Evolutionary conservation across 2,113 vertebrate genomes (phyloP).

Genomic region (Antennarius striatus): DNA sequence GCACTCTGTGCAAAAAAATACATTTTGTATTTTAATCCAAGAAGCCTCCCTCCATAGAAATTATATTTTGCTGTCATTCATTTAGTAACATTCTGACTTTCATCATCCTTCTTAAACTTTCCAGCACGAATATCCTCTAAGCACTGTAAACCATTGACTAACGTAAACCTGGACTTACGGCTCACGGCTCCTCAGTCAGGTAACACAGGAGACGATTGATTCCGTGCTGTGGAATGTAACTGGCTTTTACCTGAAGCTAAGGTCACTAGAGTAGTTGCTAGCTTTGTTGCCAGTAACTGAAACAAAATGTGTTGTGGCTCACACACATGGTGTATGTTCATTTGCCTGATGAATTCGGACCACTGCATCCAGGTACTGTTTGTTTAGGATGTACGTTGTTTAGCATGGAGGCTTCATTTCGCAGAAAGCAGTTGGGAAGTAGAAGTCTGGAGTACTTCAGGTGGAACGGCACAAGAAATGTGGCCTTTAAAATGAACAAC

Average conservation of each 20-base stretch:
- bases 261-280: constrained; percentile 5
- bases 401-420: too few relatives aligned
- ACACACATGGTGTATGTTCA: neutral
- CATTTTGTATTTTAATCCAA: neutral
- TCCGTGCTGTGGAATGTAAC: constrained; percentile 42
- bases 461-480: neutral
- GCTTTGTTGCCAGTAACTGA: constrained; percentile 9
- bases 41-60: neutral
- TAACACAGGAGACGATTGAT: constrained; percentile 42
- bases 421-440: too few relatives aligned
- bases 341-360: neutral
- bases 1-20: neutral
- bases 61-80: neutral
- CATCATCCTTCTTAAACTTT: neutral
- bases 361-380: neutral
- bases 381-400: too few relatives aligned
- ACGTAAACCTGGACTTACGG: neutral
- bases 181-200: constrained; percentile 4
- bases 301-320: neutral
- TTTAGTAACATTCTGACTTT: neutral
- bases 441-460: neutral
- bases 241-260: constrained; percentile 30
- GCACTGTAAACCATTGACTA: constrained; percentile 25
- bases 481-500: neutral
- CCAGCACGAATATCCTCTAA: too few relatives aligned